Base-by-base conservation (phyloP, 2,888 invertebrate genomes). In the Monoplex corrugatus region DNA sequence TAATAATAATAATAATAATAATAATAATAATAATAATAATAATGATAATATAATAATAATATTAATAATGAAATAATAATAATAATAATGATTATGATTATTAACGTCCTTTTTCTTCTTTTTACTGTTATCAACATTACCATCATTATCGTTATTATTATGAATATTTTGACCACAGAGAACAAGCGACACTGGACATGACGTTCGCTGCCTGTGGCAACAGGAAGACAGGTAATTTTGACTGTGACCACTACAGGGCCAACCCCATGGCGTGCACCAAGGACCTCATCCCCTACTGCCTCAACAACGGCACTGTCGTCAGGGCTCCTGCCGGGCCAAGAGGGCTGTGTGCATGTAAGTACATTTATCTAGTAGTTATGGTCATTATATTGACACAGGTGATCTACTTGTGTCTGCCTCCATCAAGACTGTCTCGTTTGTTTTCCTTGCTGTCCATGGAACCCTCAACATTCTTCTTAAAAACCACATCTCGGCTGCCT, bases 281-380 rank as follows among this genome's bases (percentile, higher is more conserved):
- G 68, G 83, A 88, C 72, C 63, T 40, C 44, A 68, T 88, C 82
- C 82, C 82, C 23, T 88, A 83, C 83, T 88, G 88, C 35, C 83
- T 88, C 16, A 13, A 16, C 43, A 88, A 88, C 68, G 88, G 88
- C 13, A 88, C 88, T 23, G 50, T 83, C 63, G 28, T 88, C 68
- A 83, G 40, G 23, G 88, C 40, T 35, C 63, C 45, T 88, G 88
- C 63, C 5, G 16, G 0, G 88, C 83, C 83, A 88, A 88, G 40
- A 35, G 83, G 38, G 88, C 88, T 38, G 88, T 88, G 38, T 88
- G 88, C 72, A 32, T 40, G 88, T 88, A 43, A 50, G 80, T 35
- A 10, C 16, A 44, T 35, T 35, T 50, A 50, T 19, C 50, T 50
- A 19, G 50, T 50, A 19, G 50, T 50, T 50, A 50, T 19, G 13